Percentiles rank a stretch among this genome's conserved stretches.
phyloP scores from a whole-genome alignment of 2,888 invertebrate species.

The Tridacna crocea region DNA sequence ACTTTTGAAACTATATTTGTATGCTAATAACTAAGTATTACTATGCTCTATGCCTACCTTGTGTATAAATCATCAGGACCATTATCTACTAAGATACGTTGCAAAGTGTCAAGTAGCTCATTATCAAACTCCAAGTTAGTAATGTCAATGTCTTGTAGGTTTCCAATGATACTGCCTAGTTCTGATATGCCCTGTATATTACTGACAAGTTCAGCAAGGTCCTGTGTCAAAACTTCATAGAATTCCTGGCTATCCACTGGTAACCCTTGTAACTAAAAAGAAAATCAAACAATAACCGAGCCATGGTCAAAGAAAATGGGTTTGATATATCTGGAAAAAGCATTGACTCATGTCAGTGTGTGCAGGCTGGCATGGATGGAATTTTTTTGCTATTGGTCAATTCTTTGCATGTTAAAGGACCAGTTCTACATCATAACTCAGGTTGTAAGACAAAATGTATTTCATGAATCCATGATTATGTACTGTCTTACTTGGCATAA shows the following conservation, averaged over 20 bases:
- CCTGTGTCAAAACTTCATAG: slow-evolving; percentile 26
- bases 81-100: slow-evolving; percentile 66
- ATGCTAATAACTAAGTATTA: too few relatives aligned
- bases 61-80: slow-evolving; percentile 68
- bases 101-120: slow-evolving; percentile 59
- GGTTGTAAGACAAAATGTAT: too few relatives aligned
- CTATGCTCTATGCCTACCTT: slow-evolving; percentile 53
- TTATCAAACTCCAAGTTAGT: slow-evolving; percentile 35
- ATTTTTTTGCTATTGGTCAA: too few relatives aligned
- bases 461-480: too few relatives aligned
- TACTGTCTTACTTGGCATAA: too few relatives aligned
- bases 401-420: too few relatives aligned
- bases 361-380: too few relatives aligned
- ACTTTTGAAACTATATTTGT: too few relatives aligned
- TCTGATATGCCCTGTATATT: slow-evolving; percentile 51
- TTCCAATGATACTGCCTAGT: slow-evolving; percentile 27
- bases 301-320: too few relatives aligned
- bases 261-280: slow-evolving; percentile 38
- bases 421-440: too few relatives aligned
- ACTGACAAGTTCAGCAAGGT: slow-evolving; percentile 39
- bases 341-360: too few relatives aligned
- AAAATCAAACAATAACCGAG: neutral
- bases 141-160: slow-evolving; percentile 44
- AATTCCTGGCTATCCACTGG: slow-evolving; percentile 23
- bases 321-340: too few relatives aligned